Evolutionary conservation across 2,113 vertebrate genomes (phyloP).

Genomic region (Apodemus sylvaticus): DNA sequence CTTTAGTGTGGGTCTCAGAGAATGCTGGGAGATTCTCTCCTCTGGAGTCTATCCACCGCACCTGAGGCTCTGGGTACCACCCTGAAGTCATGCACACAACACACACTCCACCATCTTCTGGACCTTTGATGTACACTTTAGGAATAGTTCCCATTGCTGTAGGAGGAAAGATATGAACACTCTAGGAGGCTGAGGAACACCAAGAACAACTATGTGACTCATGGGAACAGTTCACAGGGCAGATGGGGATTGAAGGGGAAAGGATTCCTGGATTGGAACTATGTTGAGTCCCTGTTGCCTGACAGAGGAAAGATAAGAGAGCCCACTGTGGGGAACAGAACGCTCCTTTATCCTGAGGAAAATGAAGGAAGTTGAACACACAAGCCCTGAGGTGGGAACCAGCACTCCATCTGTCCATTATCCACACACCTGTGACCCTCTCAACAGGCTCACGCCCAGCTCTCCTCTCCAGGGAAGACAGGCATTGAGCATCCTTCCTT

Average conservation of each 20-base stretch:
- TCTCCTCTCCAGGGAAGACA: not conserved
- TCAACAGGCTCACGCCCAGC: too few relatives aligned
- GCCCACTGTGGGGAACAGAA: too few relatives aligned
- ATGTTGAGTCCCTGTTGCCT: not conserved
- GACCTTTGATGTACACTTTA: too few relatives aligned
- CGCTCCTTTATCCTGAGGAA: not conserved
- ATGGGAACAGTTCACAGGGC: rapidly evolving
- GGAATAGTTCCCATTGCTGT: too few relatives aligned
- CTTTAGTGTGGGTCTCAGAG: too few relatives aligned
- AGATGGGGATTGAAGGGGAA: not conserved
- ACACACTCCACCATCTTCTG: too few relatives aligned
- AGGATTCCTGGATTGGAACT: rapidly evolving
- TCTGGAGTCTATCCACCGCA: too few relatives aligned
- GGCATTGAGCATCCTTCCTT: not conserved
- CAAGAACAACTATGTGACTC: rapidly evolving
- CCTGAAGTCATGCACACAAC: too few relatives aligned
- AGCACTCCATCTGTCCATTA: not conserved
- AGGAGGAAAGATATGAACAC: too few relatives aligned
- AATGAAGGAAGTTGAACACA: too few relatives aligned
- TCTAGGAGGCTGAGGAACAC: rapidly evolving
- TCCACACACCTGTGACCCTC: not conserved
- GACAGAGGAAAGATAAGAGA: not conserved
- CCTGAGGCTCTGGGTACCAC: too few relatives aligned
- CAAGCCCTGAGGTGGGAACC: not conserved
- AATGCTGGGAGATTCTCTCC: too few relatives aligned